phyloP scores from a whole-genome alignment of 23 tunicate genomes.

The Halocynthia roretzi region DNA sequence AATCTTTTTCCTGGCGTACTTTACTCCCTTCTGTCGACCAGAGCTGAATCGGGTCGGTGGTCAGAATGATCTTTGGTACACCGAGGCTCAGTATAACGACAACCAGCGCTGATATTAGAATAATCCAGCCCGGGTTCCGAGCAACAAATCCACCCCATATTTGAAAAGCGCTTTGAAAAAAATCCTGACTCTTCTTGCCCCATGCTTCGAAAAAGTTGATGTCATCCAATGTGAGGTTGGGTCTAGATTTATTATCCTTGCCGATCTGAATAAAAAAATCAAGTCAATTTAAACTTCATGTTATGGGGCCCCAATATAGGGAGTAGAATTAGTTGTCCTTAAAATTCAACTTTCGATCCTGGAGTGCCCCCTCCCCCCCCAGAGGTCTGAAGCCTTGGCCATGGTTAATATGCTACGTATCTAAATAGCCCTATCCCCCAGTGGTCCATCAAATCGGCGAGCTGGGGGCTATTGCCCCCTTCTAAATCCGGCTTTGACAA shows the following conservation, averaged over 20 bases:
- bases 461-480: too few species aligned
- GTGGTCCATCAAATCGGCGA: too few species aligned
- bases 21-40: slow-evolving; percentile 84
- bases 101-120: slow-evolving; percentile 31
- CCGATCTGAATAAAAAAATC: background rate
- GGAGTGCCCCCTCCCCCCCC: too few species aligned
- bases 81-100: slow-evolving; percentile 61
- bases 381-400: too few species aligned
- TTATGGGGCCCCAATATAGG: too few species aligned
- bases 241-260: background rate
- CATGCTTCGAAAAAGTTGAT: slow-evolving; percentile 17
- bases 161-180: slow-evolving; percentile 21
- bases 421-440: too few species aligned
- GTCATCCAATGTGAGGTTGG: slow-evolving; percentile 10
- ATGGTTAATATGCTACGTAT: too few species aligned
- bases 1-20: slow-evolving; percentile 75
- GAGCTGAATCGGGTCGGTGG: slow-evolving; percentile 93
- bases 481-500: too few species aligned
- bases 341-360: too few species aligned
- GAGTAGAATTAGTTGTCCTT: too few species aligned
- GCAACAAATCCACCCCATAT: slow-evolving; percentile 86
- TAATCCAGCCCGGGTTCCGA: slow-evolving; percentile 41
- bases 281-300: too few species aligned
- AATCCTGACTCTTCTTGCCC: slow-evolving; percentile 44
- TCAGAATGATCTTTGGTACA: slow-evolving; percentile 44